phyloP scores from a whole-genome alignment of 92 coral and sea anemone species.

The Umimayanthus chanpuru region DNA sequence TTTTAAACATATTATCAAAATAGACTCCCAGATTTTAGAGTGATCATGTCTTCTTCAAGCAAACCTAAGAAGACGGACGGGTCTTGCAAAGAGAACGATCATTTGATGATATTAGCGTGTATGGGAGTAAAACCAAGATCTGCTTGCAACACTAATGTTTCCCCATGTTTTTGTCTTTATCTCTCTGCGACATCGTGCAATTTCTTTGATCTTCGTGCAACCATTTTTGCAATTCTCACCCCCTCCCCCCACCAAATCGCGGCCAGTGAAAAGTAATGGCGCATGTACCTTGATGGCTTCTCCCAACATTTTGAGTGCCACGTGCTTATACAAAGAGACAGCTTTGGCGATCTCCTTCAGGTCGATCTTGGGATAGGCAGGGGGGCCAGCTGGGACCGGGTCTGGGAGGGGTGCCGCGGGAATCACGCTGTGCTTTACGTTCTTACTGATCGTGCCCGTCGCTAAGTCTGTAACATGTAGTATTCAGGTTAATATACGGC shows the following conservation, averaged over 20 bases:
- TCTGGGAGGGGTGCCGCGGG: constrained; percentile 65
- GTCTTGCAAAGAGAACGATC: background rate
- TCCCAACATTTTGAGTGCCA: constrained; percentile 88
- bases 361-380: constrained; percentile 89
- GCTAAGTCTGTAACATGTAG: constrained; percentile 75
- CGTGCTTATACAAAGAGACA: constrained; percentile 79
- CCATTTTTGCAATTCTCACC: background rate
- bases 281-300: constrained; percentile 83
- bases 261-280: background rate
- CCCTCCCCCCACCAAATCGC: background rate
- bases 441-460: constrained; percentile 89
- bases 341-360: constrained; percentile 95
- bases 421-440: constrained; percentile 79
- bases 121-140: background rate
- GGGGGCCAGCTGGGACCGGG: constrained; percentile 52
- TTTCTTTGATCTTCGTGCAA: background rate
- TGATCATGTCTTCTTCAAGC: background rate
- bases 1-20: no score
- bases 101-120: no score
- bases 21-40: background rate
- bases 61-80: no score
- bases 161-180: background rate
- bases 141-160: background rate
- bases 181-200: background rate
- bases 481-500: background rate